A percentile compares a stretch with the other conserved stretches of the same genome.
Evolutionary conservation across 1,140 invertebrate genomes (phyloP).

Genomic region (Drosophila sp.): DNA sequence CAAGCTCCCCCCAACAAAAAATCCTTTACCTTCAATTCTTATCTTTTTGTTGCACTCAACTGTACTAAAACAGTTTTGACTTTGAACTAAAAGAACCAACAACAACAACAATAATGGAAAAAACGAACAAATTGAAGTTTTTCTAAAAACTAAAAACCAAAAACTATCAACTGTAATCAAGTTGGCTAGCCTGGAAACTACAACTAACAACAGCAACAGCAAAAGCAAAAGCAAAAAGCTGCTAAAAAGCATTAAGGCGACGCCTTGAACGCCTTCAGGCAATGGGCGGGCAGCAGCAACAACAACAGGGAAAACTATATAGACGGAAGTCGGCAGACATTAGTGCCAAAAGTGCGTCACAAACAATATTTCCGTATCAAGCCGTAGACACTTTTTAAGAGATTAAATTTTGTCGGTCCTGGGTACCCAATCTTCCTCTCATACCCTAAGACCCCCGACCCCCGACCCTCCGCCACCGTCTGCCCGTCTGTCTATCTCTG

Average conservation of each 20-base stretch:
- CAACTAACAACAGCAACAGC: slow-evolving; percentile 26
- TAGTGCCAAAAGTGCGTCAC: slow-evolving; percentile 79
- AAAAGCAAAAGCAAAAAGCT: slow-evolving; percentile 69
- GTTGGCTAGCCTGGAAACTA: slow-evolving; percentile 58
- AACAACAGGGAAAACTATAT: slow-evolving; percentile 39
- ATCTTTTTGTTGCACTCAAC: neutral
- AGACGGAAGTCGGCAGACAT: slow-evolving; percentile 78
- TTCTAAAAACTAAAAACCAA: slow-evolving; percentile 34
- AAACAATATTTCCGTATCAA: slow-evolving; percentile 82
- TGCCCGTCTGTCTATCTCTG: neutral
- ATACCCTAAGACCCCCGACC: no score
- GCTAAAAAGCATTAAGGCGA: slow-evolving; percentile 76
- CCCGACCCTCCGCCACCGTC: no score
- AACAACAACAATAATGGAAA: slow-evolving; percentile 10
- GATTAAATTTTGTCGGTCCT: slow-evolving; percentile 73
- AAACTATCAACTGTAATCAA: slow-evolving; percentile 80
- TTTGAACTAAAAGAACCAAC: slow-evolving; percentile 22
- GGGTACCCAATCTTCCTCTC: slow-evolving; percentile 2
- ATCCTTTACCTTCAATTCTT: neutral
- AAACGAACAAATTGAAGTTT: slow-evolving; percentile 30
- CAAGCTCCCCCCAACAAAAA: neutral
- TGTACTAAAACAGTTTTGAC: slow-evolving; percentile 53
- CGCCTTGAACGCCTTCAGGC: slow-evolving; percentile 34
- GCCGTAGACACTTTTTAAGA: slow-evolving; percentile 72
- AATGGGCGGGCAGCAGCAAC: slow-evolving; percentile 1